A percentile compares a stretch with the other conserved stretches of the same genome.
Evolutionary conservation across 2,113 vertebrate species (phyloP).

Genomic region (Etia nguti): DNA sequence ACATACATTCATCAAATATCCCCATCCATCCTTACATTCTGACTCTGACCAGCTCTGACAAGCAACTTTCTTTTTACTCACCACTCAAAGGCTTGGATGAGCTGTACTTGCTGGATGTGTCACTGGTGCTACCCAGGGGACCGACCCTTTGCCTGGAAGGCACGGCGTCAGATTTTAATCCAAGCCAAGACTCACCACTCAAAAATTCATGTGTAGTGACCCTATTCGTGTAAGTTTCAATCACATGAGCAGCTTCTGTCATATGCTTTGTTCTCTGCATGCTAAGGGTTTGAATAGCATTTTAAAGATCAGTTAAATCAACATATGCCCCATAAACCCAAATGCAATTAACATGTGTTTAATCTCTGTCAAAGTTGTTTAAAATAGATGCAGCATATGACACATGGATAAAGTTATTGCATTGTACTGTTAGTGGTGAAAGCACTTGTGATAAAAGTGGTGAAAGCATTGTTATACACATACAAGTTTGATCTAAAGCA

Average conservation of each 20-base stretch:
- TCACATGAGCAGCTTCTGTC: background rate
- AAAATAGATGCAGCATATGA: background rate
- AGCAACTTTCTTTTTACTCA: conserved; percentile 19
- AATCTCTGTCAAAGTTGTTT: background rate
- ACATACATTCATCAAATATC: background rate
- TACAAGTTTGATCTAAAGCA: background rate
- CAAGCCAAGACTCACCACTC: background rate
- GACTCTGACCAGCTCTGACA: conserved; percentile 1
- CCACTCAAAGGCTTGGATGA: conserved; percentile 11
- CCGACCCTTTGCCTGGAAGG: conserved; percentile 16
- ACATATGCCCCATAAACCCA: background rate
- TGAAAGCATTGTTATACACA: background rate
- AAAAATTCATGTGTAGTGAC: conserved; percentile 11
- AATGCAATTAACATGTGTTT: background rate
- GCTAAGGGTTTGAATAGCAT: background rate
- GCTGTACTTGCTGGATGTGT: conserved; percentile 28
- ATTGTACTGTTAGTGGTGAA: background rate
- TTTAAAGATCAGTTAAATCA: background rate
- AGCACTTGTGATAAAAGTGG: background rate
- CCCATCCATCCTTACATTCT: background rate
- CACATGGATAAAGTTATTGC: background rate
- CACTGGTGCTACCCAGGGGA: background rate
- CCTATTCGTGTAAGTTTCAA: background rate
- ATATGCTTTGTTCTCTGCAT: background rate
- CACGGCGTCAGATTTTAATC: conserved; percentile 18